A percentile compares a stretch with the other conserved stretches of the same genome.
Evolutionary conservation across 2,888 invertebrate species (phyloP).

Genomic region (Tetanocera ferruginea): DNA sequence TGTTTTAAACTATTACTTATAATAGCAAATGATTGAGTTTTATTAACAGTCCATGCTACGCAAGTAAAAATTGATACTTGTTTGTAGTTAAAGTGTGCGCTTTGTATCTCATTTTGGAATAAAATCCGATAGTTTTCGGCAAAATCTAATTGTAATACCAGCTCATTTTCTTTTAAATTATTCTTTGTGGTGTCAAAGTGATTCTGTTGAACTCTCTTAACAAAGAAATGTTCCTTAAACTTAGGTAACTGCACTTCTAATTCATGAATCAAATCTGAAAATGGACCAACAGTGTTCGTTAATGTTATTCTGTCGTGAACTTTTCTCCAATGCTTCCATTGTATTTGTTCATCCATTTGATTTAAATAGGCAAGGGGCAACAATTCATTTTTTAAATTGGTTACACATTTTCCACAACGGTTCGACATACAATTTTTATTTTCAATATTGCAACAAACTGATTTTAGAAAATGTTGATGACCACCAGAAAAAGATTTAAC

Average conservation of each 20-base stretch:
- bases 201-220: conserved; percentile 34
- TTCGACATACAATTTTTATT: conserved; percentile 26
- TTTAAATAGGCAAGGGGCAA: conserved; percentile 27
- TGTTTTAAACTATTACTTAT: background rate
- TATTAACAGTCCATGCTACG: background rate
- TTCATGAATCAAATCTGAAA: conserved; percentile 19
- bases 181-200: conserved; percentile 27
- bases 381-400: conserved; percentile 12
- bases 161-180: conserved; percentile 24
- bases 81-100: conserved; percentile 24
- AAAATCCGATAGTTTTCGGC: conserved; percentile 28
- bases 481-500: conserved; percentile 22
- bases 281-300: background rate
- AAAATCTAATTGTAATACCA: conserved; percentile 32
- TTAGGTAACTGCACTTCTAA: conserved; percentile 29
- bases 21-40: background rate
- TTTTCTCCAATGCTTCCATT: background rate
- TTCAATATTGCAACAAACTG: conserved; percentile 34
- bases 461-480: conserved; percentile 19
- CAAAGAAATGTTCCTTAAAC: conserved; percentile 36
- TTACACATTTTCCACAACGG: background rate
- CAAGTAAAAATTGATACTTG: too few species aligned
- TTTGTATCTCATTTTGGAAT: too few species aligned
- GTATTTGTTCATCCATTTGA: conserved; percentile 24
- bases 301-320: background rate